Evolutionary conservation across 2,888 invertebrate species (phyloP), one percentile per base, ranked within the genome.

Genomic region (Netelia fuscicornis): DNA sequence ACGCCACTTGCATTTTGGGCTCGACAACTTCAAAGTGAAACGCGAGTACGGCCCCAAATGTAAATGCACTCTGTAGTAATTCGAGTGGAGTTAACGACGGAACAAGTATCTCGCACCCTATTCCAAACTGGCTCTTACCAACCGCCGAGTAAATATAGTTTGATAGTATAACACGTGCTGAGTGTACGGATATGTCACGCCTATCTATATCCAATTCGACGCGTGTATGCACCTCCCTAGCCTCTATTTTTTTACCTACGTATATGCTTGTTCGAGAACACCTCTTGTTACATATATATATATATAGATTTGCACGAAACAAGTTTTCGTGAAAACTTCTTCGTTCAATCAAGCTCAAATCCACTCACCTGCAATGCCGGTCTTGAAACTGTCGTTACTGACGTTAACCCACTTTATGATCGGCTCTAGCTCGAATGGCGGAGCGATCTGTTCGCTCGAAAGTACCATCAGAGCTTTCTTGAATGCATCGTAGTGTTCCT

Each of bases 361-460:
- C 65, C 60, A 83, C 89, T 86, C 60, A 90, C 91, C 89, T 20
- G 86, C 88, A 42, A 80, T 80, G 48, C 88, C 89, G 67, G 92
- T 90, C 65, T 87, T 89, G 83, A 92, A 92, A 84, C 93, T 92
- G 85, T 93, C 92, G 23, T 90, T 92, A 74, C 90, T 88, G 70
- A 87, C 85, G 54, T 90, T 87, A 56, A 93, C 88, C 56, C 86
- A 86, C 75, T 88, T 89, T 83, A 88, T 85, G 56, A 85, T 23
- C 44, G 88, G 54, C 37, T 89, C 25, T 44, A 93, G 78, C 64
- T 89, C 83, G 85, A 91, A 92, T 37, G 90, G 86, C 64, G 91
- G 91, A 67, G 90, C 90, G 42, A 88, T 71, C 48, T 89, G 80
- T 67, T 91, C 89, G 58, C 78, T 81, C 76, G 30, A 88, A 23